Conservation (phyloP, 2,797 vertebrate species). For the Oreochromis mossambicus region DNA sequence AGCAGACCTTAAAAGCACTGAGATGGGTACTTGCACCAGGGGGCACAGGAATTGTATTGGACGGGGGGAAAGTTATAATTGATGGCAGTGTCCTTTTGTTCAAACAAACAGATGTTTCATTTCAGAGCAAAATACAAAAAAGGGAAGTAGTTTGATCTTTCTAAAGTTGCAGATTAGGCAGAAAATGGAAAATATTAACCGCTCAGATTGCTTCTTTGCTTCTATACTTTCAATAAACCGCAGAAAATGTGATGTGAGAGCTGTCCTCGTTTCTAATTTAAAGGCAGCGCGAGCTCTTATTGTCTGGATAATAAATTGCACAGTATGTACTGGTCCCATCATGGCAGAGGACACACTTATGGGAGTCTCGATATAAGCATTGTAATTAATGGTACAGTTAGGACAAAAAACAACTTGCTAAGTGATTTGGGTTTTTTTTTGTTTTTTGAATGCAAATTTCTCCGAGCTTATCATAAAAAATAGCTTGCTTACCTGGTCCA, state of each 20-base stretch:
- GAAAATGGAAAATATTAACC: slow-evolving; percentile 23
- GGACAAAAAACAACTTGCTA: slow-evolving; percentile 16
- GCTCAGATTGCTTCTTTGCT: slow-evolving; percentile 2
- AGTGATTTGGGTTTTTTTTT: not conserved
- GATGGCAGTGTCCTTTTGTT: slow-evolving; percentile 25
- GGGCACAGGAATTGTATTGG: slow-evolving; percentile 7
- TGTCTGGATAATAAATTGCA: not conserved
- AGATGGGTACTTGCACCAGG: slow-evolving; percentile 3
- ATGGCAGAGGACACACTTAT: not conserved
- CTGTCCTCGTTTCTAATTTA: not conserved
- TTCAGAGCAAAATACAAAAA: slow-evolving; percentile 3
- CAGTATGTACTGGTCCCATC: not conserved
- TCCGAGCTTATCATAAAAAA: slow-evolving; percentile 1
- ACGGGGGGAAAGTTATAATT: slow-evolving; percentile 3
- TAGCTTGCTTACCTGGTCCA: not conserved
- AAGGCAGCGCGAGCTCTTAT: not conserved
- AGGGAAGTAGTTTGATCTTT: slow-evolving; percentile 1
- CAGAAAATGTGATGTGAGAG: not conserved
- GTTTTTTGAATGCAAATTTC: not conserved
- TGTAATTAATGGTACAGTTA: slow-evolving; percentile 17
- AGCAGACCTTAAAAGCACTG: slow-evolving; percentile 40
- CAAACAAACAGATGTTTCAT: slow-evolving; percentile 38
- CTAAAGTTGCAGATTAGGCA: not conserved
- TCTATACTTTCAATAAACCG: not conserved
- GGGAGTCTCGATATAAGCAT: not conserved